These are phyloP conservation scores for Yponomeuta plumbellus DNA, from an alignment of 2,888 invertebrate genomes.

Conservation along the genomic window DNA sequence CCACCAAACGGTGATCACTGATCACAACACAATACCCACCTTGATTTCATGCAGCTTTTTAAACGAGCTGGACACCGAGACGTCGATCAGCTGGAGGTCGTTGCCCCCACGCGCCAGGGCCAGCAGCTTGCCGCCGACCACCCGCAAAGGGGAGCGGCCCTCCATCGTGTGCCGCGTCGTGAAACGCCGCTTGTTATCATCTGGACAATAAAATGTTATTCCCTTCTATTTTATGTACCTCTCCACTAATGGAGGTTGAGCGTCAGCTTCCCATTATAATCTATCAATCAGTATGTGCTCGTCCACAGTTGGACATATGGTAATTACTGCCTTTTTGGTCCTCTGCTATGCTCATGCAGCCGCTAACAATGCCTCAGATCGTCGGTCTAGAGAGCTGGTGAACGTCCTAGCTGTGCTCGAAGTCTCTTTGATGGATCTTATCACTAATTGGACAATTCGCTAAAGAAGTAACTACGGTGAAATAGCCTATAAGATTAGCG, in stretches of 20 bases:
- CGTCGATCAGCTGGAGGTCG: slow-evolving; percentile 71
- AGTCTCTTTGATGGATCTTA: no score
- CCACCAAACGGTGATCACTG: no score
- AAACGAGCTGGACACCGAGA: slow-evolving; percentile 60
- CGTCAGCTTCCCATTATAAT: not conserved
- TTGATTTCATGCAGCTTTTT: slow-evolving; percentile 71
- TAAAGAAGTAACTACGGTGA: no score
- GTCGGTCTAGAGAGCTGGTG: no score
- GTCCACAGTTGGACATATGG: no score
- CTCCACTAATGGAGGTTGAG: not conserved
- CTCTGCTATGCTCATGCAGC: not conserved
- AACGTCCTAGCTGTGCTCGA: no score
- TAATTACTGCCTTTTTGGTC: no score
- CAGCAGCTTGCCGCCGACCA: slow-evolving; percentile 64
- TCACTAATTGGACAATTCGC: no score
- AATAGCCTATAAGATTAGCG: no score
- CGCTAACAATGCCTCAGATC: no score
- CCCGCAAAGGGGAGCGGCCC: slow-evolving; percentile 74
- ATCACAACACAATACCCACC: no score
- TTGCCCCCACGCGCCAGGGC: slow-evolving; percentile 71
- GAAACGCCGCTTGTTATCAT: slow-evolving; percentile 38
- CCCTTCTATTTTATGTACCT: not conserved
- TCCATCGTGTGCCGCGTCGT: slow-evolving; percentile 70
- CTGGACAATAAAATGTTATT: not conserved
- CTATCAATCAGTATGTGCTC: no score